Conservation (phyloP, 2,797 vertebrate species). For the Mareca penelope region DNA sequence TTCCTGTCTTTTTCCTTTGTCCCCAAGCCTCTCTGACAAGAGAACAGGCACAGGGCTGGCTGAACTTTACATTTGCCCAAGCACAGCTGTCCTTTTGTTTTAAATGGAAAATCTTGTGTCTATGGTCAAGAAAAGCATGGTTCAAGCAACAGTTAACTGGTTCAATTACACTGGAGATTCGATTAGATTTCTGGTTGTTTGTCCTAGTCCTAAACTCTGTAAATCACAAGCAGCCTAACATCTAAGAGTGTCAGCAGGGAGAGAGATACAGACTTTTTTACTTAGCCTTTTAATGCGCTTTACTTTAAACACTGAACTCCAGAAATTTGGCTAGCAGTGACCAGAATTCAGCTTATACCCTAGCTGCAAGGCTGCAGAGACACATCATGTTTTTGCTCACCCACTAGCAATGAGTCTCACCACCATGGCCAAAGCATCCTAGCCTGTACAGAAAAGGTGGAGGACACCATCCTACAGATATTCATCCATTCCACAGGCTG, state of each 20-base stretch:
- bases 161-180: not conserved
- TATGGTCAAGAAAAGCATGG: not conserved
- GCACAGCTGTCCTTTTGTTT: not conserved
- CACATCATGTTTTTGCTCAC: not conserved
- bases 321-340: not conserved
- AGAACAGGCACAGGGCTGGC: not conserved
- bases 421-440: not conserved
- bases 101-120: not conserved
- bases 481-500: too few relatives aligned
- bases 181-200: not conserved
- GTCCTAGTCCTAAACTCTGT: not conserved
- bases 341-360: not conserved
- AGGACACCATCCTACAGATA: not conserved
- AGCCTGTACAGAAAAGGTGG: not conserved
- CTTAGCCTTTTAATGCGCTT: not conserved
- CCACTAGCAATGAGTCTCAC: not conserved
- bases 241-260: not conserved
- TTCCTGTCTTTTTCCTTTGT: not conserved
- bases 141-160: not conserved
- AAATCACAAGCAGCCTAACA: not conserved
- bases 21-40: not conserved
- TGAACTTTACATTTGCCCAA: not conserved
- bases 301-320: not conserved
- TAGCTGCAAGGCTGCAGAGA: not conserved
- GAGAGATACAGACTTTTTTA: not conserved